A percentile compares a stretch with the other conserved stretches of the same genome.
Evolutionary conservation across 2,113 vertebrate species (phyloP).

Genomic region (Pao palembangensis): DNA sequence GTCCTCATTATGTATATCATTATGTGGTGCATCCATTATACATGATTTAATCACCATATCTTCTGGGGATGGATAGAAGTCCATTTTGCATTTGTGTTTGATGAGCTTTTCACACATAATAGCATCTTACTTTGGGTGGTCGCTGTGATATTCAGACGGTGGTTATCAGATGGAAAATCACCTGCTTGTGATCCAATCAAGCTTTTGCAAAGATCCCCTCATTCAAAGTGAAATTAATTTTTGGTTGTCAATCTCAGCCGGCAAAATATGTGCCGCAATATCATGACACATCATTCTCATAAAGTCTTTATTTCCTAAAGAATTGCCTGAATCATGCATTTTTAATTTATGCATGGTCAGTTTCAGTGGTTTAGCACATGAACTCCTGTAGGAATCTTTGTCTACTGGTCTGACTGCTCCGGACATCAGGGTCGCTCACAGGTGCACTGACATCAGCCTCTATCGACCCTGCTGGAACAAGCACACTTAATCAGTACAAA

Average conservation of each 20-base stretch:
- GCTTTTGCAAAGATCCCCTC: neutral
- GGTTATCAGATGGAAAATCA: conserved; percentile 1
- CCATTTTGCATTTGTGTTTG: conserved; percentile 25
- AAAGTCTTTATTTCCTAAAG: too few relatives aligned
- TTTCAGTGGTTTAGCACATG: too few relatives aligned
- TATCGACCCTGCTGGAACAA: conserved; percentile 1
- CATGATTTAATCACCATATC: conserved; percentile 64
- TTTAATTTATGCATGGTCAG: too few relatives aligned
- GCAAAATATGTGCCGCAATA: neutral
- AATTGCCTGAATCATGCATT: too few relatives aligned
- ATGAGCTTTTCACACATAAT: conserved; percentile 47
- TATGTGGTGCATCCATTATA: conserved; percentile 57
- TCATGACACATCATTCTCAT: too few relatives aligned
- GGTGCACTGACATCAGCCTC: neutral
- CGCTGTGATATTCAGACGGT: conserved; percentile 17
- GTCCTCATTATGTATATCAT: conserved; percentile 52
- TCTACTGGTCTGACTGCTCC: too few relatives aligned
- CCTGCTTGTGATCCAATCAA: conserved; percentile 9
- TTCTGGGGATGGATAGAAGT: conserved; percentile 25
- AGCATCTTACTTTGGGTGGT: conserved; percentile 24
- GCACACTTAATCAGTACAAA: neutral
- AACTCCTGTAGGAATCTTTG: too few relatives aligned
- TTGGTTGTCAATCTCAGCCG: neutral
- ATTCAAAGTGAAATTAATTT: neutral
- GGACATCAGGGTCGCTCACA: neutral